These are phyloP conservation scores for Mactra quadrangularis DNA, from an alignment of 1,140 invertebrate species.

Conservation along the genomic window DNA sequence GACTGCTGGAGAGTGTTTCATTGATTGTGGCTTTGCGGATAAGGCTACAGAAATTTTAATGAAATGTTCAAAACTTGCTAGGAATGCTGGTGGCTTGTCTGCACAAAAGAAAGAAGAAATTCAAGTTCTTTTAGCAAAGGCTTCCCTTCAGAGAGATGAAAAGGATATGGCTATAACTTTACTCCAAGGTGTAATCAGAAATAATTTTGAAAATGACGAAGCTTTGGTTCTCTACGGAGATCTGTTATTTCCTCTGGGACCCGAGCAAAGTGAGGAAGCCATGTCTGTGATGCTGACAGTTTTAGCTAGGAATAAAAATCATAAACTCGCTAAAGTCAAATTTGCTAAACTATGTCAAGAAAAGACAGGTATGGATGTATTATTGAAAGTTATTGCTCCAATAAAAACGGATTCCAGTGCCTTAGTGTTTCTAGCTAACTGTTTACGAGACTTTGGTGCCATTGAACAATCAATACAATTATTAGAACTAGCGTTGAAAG, in stretches of 20 bases:
- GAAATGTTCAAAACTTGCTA: slow-evolving; percentile 42
- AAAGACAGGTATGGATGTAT: slow-evolving; percentile 38
- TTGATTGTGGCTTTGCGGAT: slow-evolving; percentile 26
- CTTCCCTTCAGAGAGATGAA: slow-evolving; percentile 44
- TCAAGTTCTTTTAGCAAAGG: slow-evolving; percentile 55
- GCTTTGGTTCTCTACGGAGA: slow-evolving; percentile 39
- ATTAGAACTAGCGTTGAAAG: slow-evolving; percentile 17
- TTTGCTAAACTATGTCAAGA: slow-evolving; percentile 39
- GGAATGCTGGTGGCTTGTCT: slow-evolving; percentile 4
- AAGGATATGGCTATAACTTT: slow-evolving; percentile 57
- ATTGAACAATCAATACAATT: slow-evolving; percentile 26
- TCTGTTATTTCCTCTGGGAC: slow-evolving; percentile 40
- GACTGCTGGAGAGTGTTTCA: slow-evolving; percentile 14
- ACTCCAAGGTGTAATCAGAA: slow-evolving; percentile 51
- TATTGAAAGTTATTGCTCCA: slow-evolving; percentile 1
- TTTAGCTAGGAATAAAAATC: slow-evolving; percentile 34
- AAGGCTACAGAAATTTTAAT: slow-evolving; percentile 38
- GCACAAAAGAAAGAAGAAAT: slow-evolving; percentile 32
- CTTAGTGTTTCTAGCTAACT: slow-evolving; percentile 45
- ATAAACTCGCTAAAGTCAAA: slow-evolving; percentile 29
- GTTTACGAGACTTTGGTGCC: slow-evolving; percentile 46
- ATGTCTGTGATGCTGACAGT: slow-evolving; percentile 27
- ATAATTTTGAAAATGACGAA: slow-evolving; percentile 40
- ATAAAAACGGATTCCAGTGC: slow-evolving; percentile 20
- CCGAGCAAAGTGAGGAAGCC: slow-evolving; percentile 47